These are phyloP conservation scores for Hypomecis atomaria DNA, from an alignment of 2,888 invertebrate genomes.

Conservation along the genomic window DNA sequence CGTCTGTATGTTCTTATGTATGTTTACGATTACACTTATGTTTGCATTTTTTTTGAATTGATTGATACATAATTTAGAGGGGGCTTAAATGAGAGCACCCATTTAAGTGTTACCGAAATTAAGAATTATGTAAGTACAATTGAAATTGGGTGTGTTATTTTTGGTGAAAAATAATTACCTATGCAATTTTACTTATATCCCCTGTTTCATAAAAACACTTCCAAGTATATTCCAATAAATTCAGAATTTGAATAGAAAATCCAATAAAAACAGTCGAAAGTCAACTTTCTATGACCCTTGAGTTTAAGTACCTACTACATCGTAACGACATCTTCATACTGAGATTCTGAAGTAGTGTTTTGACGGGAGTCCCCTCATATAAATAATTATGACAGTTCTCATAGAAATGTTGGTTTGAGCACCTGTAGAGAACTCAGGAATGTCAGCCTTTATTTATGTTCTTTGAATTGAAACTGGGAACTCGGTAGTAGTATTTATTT, in stretches of 20 bases:
- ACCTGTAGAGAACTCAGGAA: slow-evolving; percentile 52
- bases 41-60: too few relatives aligned
- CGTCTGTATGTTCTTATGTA: too few relatives aligned
- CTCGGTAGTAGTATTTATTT: slow-evolving; percentile 22
- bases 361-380: slow-evolving; percentile 54
- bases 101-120: too few relatives aligned
- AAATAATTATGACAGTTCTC: slow-evolving; percentile 78
- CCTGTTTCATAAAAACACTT: background rate
- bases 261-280: slow-evolving; percentile 23
- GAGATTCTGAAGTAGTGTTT: slow-evolving; percentile 42
- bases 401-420: slow-evolving; percentile 63
- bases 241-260: slow-evolving; percentile 10
- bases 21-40: too few relatives aligned
- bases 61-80: too few relatives aligned
- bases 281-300: slow-evolving; percentile 37
- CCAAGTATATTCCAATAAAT: slow-evolving; percentile 5
- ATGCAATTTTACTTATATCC: too few relatives aligned
- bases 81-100: too few relatives aligned
- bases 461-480: slow-evolving; percentile 26
- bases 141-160: too few relatives aligned
- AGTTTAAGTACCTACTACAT: slow-evolving; percentile 30
- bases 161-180: too few relatives aligned
- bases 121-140: too few relatives aligned
- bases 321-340: slow-evolving; percentile 41
- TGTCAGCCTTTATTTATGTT: slow-evolving; percentile 36